Conservation (phyloP, 2,888 invertebrate species). For the Polylopha cassiicola region DNA sequence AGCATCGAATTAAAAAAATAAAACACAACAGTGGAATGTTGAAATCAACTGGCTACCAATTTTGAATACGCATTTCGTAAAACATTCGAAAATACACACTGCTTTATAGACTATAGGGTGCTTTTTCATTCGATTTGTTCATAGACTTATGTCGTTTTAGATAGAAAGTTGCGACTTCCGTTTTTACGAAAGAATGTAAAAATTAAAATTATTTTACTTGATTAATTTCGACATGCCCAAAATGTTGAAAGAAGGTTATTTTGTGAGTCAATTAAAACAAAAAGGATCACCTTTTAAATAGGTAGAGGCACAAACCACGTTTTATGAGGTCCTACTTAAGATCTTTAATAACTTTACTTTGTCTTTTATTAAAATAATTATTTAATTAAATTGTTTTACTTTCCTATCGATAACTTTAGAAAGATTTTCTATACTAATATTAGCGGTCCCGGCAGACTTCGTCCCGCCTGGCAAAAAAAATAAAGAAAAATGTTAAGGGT, state of each 20-base stretch:
- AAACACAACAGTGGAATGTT: slow-evolving; percentile 62
- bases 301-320: too few relatives aligned
- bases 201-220: slow-evolving; percentile 16
- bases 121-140: slow-evolving; percentile 31
- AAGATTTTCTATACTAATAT: too few relatives aligned
- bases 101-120: slow-evolving; percentile 35
- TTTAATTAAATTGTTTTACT: too few relatives aligned
- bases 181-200: slow-evolving; percentile 31
- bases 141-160: slow-evolving; percentile 26
- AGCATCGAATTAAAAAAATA: slow-evolving; percentile 63
- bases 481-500: too few relatives aligned
- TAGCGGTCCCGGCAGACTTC: too few relatives aligned
- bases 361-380: too few relatives aligned
- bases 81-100: slow-evolving; percentile 42
- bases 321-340: too few relatives aligned
- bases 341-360: too few relatives aligned
- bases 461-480: too few relatives aligned
- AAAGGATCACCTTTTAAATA: too few relatives aligned
- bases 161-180: slow-evolving; percentile 33
- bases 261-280: slow-evolving; percentile 4
- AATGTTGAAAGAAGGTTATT: slow-evolving; percentile 1
- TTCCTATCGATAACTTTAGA: too few relatives aligned
- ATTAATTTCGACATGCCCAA: slow-evolving; percentile 14
- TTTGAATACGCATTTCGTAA: slow-evolving; percentile 51
- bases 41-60: slow-evolving; percentile 66